Evolutionary conservation across 2,888 invertebrate species (phyloP).

Genomic region (Melanostoma scalare): DNA sequence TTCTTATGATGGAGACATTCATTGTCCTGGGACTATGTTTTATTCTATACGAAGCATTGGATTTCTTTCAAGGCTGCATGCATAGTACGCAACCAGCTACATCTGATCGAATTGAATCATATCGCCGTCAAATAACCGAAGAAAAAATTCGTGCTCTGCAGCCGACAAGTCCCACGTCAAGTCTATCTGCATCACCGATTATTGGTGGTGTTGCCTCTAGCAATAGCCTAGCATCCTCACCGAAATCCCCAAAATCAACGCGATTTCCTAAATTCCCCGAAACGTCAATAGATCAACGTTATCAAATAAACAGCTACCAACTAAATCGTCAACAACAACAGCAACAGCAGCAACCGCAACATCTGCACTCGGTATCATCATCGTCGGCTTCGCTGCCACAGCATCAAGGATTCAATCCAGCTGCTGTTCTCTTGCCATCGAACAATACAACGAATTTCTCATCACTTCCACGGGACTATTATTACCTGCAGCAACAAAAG

Average conservation of each 20-base stretch:
- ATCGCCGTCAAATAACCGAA: conserved; percentile 81
- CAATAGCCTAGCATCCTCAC: conserved; percentile 75
- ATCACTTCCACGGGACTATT: conserved; percentile 80
- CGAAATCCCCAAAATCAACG: conserved; percentile 76
- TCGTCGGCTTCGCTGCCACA: conserved; percentile 71
- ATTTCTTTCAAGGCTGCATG: conserved; percentile 84
- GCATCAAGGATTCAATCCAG: conserved; percentile 71
- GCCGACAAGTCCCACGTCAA: conserved; percentile 76
- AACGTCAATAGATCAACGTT: conserved; percentile 50
- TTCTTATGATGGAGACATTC: conserved; percentile 86
- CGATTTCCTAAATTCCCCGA: conserved; percentile 74
- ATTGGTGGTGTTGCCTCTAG: conserved; percentile 74
- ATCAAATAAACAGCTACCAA: conserved; percentile 37
- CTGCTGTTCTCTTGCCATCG: conserved; percentile 36
- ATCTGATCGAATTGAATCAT: conserved; percentile 81
- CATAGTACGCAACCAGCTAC: conserved; percentile 80
- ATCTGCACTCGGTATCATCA: conserved; percentile 68
- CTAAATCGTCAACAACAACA: conserved; percentile 38
- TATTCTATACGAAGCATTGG: conserved; percentile 87
- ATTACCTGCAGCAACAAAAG: conserved; percentile 80
- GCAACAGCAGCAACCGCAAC: conserved; percentile 38
- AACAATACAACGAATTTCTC: conserved; percentile 74
- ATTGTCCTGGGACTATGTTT: conserved; percentile 87
- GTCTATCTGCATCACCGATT: conserved; percentile 81
- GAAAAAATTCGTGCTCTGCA: conserved; percentile 71